Evolutionary conservation across 2,113 vertebrate species (phyloP).

Genomic region (Odobenus rosmarus): DNA sequence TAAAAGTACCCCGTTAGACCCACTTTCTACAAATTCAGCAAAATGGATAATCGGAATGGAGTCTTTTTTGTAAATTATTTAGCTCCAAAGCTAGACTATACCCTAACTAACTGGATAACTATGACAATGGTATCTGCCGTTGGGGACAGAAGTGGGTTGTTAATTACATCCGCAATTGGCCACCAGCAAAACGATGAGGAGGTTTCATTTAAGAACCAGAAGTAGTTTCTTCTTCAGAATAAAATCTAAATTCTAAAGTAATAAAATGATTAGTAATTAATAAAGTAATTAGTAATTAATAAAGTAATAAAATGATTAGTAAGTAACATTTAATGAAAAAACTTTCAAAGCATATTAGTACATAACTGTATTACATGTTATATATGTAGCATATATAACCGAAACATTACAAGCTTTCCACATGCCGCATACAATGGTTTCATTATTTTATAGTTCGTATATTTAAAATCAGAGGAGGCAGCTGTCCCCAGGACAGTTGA

Average conservation of each 20-base stretch:
- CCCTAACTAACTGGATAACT: not conserved
- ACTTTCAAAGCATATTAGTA: not conserved
- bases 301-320: conserved; percentile 20
- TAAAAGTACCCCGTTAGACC: not conserved
- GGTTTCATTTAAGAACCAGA: not conserved
- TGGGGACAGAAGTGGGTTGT: not conserved
- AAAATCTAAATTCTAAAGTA: conserved; percentile 48
- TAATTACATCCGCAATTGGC: not conserved
- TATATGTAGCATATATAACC: not conserved
- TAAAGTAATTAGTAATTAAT: not conserved
- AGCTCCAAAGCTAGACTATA: not conserved
- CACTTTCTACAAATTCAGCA: conserved; percentile 32
- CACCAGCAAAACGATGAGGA: not conserved
- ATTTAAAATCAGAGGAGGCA: conserved; percentile 75
- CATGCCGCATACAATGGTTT: conserved; percentile 48
- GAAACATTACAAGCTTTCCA: not conserved
- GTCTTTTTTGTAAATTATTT: not conserved
- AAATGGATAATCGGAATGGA: not conserved
- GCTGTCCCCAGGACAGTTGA: conserved; percentile 84
- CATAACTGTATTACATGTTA: not conserved
- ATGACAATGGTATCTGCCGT: not conserved
- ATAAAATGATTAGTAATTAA: conserved; percentile 19
- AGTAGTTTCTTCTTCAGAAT: conserved; percentile 26
- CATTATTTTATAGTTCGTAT: conserved; percentile 68
- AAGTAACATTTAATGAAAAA: not conserved